Base-by-base conservation (phyloP, 2,888 invertebrate genomes). In the Plemyria rubiginata region DNA sequence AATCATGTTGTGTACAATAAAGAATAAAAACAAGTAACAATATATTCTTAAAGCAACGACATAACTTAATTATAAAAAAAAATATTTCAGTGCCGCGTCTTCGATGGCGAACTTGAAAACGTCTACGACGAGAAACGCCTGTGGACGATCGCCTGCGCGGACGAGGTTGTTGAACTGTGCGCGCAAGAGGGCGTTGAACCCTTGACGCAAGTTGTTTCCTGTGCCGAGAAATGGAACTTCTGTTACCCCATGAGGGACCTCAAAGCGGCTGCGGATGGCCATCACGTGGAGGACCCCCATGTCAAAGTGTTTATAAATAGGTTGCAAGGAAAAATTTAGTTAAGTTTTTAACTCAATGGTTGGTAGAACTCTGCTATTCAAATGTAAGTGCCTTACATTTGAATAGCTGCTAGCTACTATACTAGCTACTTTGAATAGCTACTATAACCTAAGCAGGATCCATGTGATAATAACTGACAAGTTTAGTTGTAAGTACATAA, bases 101-200 rank as follows among this genome's bases (percentile, higher is more conserved):
- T 95, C 80, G 95, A 95, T 70, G 95, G 94, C 65, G 95, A 95
- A 74, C 86, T 92, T 64, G 94, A 95, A 84, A 95, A 95, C 77
- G 87, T 92, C 46, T 94, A 90, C 73, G 83, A 93, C 48, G 95
- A 95, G 83, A 94, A 93, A 61, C 80, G 89, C 0, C 69, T 87
- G 6, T 86, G 91, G 85, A 84, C 85, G 0, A 71, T 69, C 54
- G 76, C 79, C 0, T 90, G 89, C 67, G 86, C 84, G 0, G 73
- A 79, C 7, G 66, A 62, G 28, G 72, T 87, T 11, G 55, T 72
- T 9, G 15, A 68, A 0, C 41, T 72, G 0, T 60, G 55, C 54
- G 48, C 51, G 2, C 41, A 41, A 2, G 29, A 57, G 0, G 49
- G 48, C 12, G 54, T 15, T 1, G 60, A 56, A 51, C 62, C 65